These are phyloP conservation scores for Chrysopilus asiliformis DNA, from an alignment of 2,888 invertebrate genomes.

Conservation along the genomic window DNA sequence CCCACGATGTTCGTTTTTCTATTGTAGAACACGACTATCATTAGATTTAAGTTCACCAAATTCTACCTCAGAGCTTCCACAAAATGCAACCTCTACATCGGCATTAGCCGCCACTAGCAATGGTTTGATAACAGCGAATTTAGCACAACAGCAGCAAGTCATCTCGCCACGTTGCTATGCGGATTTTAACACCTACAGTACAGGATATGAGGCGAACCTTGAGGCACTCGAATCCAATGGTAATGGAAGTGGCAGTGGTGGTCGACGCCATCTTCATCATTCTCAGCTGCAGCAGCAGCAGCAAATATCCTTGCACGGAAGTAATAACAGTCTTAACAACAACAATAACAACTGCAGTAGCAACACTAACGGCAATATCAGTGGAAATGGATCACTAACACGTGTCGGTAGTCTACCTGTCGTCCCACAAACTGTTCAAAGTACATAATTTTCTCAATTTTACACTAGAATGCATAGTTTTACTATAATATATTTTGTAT, in stretches of 20 bases:
- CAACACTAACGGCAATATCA: constrained; percentile 7
- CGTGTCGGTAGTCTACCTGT: constrained; percentile 15
- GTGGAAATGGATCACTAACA: constrained; percentile 14
- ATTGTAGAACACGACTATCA: constrained; percentile 24
- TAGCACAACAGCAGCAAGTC: constrained; percentile 3
- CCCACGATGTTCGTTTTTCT: constrained; percentile 1
- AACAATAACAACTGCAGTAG: constrained; percentile 11
- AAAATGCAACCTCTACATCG: constrained; percentile 4
- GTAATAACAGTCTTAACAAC: constrained; percentile 12
- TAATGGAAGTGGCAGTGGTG: constrained; percentile 7
- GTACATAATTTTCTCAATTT: neutral
- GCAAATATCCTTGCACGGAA: too few relatives aligned
- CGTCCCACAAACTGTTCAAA: constrained; percentile 9
- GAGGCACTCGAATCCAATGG: constrained; percentile 14
- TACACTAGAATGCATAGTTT: too few relatives aligned
- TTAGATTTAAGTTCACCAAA: constrained; percentile 24
- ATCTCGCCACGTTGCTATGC: constrained; percentile 14
- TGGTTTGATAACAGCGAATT: neutral
- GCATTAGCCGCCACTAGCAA: constrained; percentile 1
- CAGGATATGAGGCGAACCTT: constrained; percentile 11
- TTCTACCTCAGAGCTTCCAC: constrained; percentile 18
- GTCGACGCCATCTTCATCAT: too few relatives aligned
- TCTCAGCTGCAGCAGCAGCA: constrained; percentile 4
- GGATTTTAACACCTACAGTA: constrained; percentile 15
- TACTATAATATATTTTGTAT: too few relatives aligned